Percentiles rank a stretch among this genome's conserved stretches.
phyloP scores from a whole-genome alignment of 35 echinoderm and acorn worm genomes.

The Heliocidaris erythrogramma region DNA sequence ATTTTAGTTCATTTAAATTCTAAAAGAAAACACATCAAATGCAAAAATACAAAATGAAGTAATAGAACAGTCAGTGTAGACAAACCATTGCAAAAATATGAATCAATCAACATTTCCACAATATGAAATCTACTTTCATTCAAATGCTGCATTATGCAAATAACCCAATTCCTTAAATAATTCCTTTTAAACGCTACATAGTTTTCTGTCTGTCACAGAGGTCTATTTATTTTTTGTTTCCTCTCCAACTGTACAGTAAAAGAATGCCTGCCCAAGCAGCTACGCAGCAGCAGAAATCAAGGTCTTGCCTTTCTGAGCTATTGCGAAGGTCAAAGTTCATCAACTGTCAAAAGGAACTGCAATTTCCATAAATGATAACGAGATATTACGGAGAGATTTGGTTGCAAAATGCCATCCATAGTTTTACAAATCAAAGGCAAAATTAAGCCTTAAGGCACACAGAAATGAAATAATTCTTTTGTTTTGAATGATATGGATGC shows the following conservation, averaged over 20 bases:
- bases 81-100: not conserved
- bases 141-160: not conserved
- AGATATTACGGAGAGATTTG: conserved; percentile 32
- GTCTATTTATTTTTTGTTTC: not conserved
- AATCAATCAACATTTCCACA: not conserved
- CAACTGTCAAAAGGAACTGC: conserved; percentile 7
- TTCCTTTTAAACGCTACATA: not conserved
- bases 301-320: not conserved
- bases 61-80: not conserved
- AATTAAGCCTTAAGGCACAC: conserved; percentile 7
- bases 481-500: not conserved
- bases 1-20: too few relatives aligned
- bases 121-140: not conserved
- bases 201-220: not conserved
- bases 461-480: not conserved
- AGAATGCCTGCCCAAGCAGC: not conserved
- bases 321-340: conserved; percentile 19
- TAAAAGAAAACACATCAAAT: too few relatives aligned
- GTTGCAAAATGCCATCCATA: conserved; percentile 21
- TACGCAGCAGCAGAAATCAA: not conserved
- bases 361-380: conserved; percentile 40
- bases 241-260: not conserved
- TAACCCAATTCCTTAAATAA: not conserved
- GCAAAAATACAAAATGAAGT: too few relatives aligned
- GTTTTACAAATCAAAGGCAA: not conserved